Evolutionary conservation across 2,888 invertebrate genomes (phyloP).

Genomic region (Tubulanus polymorphus): DNA sequence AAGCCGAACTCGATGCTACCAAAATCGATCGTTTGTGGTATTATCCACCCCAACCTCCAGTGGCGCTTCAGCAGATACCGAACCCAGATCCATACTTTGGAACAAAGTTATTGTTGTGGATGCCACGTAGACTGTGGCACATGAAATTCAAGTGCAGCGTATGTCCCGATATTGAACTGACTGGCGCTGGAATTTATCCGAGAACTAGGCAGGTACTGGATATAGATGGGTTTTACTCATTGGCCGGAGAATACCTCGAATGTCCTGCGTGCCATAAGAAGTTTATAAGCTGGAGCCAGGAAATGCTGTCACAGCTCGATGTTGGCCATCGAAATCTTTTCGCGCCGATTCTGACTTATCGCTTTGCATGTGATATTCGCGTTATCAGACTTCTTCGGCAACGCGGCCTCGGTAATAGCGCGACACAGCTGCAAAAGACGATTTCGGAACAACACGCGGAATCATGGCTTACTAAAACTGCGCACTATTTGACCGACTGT

Average conservation of each 20-base stretch:
- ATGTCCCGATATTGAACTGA: constrained; percentile 13
- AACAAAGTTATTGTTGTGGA: constrained; percentile 18
- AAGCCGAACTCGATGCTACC: constrained; percentile 8
- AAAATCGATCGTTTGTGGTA: constrained; percentile 16
- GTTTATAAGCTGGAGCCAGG: constrained; percentile 19
- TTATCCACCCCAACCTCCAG: constrained; percentile 21
- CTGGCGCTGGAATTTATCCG: constrained; percentile 18
- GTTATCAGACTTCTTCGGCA: neutral
- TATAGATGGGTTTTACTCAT: constrained; percentile 22
- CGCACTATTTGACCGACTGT: constrained; percentile 19
- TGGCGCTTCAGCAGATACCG: constrained; percentile 4
- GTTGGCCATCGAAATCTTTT: constrained; percentile 16
- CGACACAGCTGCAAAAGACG: neutral
- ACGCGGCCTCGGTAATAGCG: neutral
- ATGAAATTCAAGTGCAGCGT: constrained; percentile 14
- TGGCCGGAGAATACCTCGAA: constrained; percentile 21
- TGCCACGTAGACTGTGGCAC: constrained; percentile 17
- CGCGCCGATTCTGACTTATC: constrained; percentile 14
- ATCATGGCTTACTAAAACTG: constrained; percentile 11
- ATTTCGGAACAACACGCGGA: neutral
- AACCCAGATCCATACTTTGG: constrained; percentile 19
- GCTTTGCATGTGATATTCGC: neutral
- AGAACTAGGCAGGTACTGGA: constrained; percentile 21
- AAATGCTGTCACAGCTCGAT: constrained; percentile 23
- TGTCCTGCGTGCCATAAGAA: constrained; percentile 17